phyloP scores from a whole-genome alignment of 2,797 vertebrate species.

The Heliangelus exortis region DNA sequence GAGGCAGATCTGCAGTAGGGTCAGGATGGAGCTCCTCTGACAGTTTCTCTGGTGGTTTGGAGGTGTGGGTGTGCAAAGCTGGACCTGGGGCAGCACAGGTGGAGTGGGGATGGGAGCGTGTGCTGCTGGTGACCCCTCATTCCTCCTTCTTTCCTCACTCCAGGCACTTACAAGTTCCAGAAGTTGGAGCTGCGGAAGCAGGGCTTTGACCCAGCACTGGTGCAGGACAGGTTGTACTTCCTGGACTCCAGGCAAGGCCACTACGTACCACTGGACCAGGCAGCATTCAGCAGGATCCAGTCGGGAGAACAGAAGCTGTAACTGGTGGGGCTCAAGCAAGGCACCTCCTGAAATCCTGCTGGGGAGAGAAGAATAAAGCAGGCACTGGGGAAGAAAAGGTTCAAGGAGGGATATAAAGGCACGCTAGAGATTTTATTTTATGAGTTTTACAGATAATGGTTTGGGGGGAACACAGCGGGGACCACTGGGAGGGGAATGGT shows the following conservation, averaged over 20 bases:
- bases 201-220: conserved; percentile 82
- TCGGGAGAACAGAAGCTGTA: conserved; percentile 92
- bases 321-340: conserved; percentile 7
- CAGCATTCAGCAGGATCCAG: conserved; percentile 84
- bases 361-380: neutral
- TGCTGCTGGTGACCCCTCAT: neutral
- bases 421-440: neutral
- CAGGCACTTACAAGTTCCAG: conserved; percentile 98
- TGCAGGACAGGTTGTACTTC: conserved; percentile 91
- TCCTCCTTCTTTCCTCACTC: neutral
- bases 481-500: neutral
- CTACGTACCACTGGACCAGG: conserved; percentile 83
- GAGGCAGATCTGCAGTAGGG: neutral
- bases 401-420: neutral
- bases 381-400: neutral
- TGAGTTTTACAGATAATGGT: neutral
- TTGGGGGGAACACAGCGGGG: neutral
- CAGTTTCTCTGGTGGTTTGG: neutral
- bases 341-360: neutral
- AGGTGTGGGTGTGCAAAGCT: neutral
- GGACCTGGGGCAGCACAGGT: neutral
- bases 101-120: fast-evolving
- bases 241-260: conserved; percentile 88
- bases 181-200: conserved; percentile 92
- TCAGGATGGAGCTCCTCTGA: neutral